Conservation (phyloP, 2,888 invertebrate species). For the Conistra vaccinii region DNA sequence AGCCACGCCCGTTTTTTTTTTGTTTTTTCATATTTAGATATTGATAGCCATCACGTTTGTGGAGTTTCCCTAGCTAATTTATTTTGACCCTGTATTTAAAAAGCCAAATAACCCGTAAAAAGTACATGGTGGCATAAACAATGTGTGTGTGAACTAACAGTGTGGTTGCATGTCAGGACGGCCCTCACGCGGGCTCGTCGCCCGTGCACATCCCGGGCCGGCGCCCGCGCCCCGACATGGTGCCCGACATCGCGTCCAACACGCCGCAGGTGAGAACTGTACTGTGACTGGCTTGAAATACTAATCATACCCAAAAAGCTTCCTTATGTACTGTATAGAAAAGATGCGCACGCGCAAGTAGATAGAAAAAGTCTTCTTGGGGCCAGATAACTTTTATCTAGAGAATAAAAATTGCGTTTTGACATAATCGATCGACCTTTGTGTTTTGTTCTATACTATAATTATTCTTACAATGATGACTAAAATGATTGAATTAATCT, state of each 20-base stretch:
- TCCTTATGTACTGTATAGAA: neutral
- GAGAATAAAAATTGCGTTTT: neutral
- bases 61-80: neutral
- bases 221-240: constrained; percentile 90
- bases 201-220: constrained; percentile 82
- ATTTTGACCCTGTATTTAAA: too few relatives aligned
- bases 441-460: too few relatives aligned
- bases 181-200: constrained; percentile 76
- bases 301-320: neutral
- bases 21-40: too few relatives aligned
- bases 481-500: too few relatives aligned
- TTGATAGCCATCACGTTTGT: too few relatives aligned
- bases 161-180: constrained; percentile 71
- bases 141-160: constrained; percentile 33
- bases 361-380: neutral
- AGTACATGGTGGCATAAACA: neutral
- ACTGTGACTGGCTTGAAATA: neutral
- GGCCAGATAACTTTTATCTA: neutral
- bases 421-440: neutral
- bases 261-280: constrained; percentile 82
- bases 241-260: constrained; percentile 90
- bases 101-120: neutral
- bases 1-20: too few relatives aligned
- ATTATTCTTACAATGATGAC: too few relatives aligned
- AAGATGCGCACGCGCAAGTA: neutral